phyloP scores from a whole-genome alignment of 2,797 vertebrate genomes.

The Lutra lutra region DNA sequence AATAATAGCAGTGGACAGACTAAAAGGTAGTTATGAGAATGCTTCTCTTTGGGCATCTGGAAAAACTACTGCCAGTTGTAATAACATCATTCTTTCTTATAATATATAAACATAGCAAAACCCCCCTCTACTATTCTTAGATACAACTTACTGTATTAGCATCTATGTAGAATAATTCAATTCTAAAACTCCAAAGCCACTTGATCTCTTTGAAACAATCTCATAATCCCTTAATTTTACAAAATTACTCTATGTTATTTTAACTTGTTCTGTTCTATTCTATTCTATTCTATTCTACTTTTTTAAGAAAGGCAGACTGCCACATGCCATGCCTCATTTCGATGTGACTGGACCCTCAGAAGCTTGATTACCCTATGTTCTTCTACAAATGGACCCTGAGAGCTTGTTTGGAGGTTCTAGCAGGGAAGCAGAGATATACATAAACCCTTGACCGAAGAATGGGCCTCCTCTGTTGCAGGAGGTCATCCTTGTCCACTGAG shows the following conservation, averaged over 20 bases:
- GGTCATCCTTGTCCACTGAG: background rate
- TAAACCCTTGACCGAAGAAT: background rate
- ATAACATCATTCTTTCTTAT: background rate
- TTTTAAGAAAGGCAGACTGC: background rate
- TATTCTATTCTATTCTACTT: background rate
- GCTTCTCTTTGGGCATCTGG: background rate
- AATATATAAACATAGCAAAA: background rate
- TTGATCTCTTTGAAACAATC: background rate
- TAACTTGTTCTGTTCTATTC: background rate
- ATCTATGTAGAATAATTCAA: background rate
- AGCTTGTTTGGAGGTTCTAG: background rate
- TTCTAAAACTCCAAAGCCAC: background rate
- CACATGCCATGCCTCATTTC: background rate
- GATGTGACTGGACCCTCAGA: background rate
- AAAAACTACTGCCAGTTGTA: background rate
- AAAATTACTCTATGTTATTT: background rate
- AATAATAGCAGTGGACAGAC: background rate
- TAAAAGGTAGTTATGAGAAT: conserved; percentile 20
- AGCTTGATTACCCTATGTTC: background rate
- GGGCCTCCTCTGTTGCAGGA: background rate
- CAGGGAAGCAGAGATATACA: background rate
- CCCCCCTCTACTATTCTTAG: background rate
- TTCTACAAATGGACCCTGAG: background rate
- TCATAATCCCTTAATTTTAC: conserved; percentile 42
- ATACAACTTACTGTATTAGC: background rate